phyloP scores from a whole-genome alignment of 2,888 invertebrate species.

The Drosophila paranaensis region DNA sequence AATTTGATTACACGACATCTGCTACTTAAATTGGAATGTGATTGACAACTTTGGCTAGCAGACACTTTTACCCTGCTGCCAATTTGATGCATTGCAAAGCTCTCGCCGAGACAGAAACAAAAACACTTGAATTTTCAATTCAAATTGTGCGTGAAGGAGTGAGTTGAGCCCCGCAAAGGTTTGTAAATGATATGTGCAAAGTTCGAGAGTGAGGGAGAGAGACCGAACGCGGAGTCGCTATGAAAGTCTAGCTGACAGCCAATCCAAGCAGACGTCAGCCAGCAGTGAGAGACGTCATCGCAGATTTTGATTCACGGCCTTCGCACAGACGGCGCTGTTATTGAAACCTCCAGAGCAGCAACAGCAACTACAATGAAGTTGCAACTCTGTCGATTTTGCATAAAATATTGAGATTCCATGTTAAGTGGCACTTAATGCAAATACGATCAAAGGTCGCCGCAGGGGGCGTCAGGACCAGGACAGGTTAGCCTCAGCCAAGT shows the following conservation, averaged over 20 bases:
- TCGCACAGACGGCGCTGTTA: constrained; percentile 41
- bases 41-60: constrained; percentile 20
- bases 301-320: constrained; percentile 52
- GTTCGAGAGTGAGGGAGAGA: background rate
- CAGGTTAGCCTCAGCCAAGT: constrained; percentile 35
- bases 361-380: constrained; percentile 12
- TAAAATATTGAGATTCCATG: constrained; percentile 83
- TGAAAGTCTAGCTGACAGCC: constrained; percentile 61
- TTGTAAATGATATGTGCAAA: constrained; percentile 44
- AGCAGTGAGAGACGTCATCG: constrained; percentile 29
- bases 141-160: constrained; percentile 17
- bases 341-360: constrained; percentile 41
- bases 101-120: constrained; percentile 13
- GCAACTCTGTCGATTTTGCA: constrained; percentile 71
- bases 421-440: constrained; percentile 83
- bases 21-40: constrained; percentile 5
- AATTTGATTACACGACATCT: constrained; percentile 11
- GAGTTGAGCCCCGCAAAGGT: constrained; percentile 1
- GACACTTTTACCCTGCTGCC: constrained; percentile 14
- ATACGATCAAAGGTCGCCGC: constrained; percentile 64
- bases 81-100: constrained; percentile 36
- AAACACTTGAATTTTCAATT: constrained; percentile 38
- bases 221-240: constrained; percentile 20
- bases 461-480: constrained; percentile 28
- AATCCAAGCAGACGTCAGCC: constrained; percentile 43